These are phyloP conservation scores for Polyergus mexicanus DNA, from an alignment of 1,140 invertebrate species.

Conservation along the genomic window DNA sequence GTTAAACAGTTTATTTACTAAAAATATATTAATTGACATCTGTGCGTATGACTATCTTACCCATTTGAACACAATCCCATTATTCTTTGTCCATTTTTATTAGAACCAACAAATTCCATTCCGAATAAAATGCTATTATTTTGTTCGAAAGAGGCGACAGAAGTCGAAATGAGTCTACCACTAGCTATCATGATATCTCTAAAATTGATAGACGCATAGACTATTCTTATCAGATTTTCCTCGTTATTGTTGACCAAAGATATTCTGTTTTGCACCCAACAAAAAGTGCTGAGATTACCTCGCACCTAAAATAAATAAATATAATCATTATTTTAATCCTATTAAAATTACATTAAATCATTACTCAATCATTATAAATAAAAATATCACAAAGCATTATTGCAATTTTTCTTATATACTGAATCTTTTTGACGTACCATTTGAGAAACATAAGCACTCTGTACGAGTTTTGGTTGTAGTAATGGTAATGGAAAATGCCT, in stretches of 20 bases:
- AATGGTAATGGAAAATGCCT: conserved; percentile 89
- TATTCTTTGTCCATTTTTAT: conserved; percentile 87
- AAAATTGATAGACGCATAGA: conserved; percentile 91
- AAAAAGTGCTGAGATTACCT: conserved; percentile 94
- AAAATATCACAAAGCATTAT: not conserved
- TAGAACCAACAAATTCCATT: conserved; percentile 90
- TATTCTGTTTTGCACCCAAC: conserved; percentile 92
- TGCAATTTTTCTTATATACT: not conserved
- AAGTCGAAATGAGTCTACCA: conserved; percentile 90
- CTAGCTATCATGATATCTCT: conserved; percentile 92
- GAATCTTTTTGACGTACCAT: conserved; percentile 76
- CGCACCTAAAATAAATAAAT: conserved; percentile 82
- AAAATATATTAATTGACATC: not conserved
- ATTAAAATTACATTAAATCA: not conserved
- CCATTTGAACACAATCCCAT: conserved; percentile 89
- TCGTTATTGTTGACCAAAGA: conserved; percentile 72
- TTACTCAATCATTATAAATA: not conserved
- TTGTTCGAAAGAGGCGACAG: conserved; percentile 87
- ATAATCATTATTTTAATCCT: not conserved
- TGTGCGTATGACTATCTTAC: not conserved
- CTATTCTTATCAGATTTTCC: conserved; percentile 85
- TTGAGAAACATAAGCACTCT: conserved; percentile 93
- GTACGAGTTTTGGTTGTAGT: conserved; percentile 82
- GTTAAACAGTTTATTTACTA: too few species aligned
- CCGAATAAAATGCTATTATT: conserved; percentile 90